Evolutionary conservation across 2,888 invertebrate genomes (phyloP).

Genomic region (Leucoptera coffeella): DNA sequence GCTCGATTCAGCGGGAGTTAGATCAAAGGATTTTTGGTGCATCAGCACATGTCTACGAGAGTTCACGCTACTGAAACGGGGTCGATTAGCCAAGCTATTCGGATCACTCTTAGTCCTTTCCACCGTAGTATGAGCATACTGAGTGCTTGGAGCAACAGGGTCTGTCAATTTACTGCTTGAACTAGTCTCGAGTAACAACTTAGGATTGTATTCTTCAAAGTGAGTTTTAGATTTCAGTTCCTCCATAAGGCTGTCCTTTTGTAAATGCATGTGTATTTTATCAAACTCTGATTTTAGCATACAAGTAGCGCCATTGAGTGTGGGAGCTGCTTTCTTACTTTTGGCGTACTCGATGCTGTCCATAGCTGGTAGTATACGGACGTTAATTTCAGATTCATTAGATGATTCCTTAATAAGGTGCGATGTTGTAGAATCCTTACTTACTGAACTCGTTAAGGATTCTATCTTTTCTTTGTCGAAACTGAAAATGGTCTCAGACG

Average conservation of each 20-base stretch:
- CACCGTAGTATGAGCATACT: constrained; percentile 66
- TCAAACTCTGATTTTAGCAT: constrained; percentile 59
- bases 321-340: constrained; percentile 44
- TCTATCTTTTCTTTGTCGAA: constrained; percentile 73
- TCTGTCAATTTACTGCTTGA: constrained; percentile 47
- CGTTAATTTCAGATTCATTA: constrained; percentile 44
- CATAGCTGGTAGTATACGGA: constrained; percentile 44
- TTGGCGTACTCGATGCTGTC: constrained; percentile 51
- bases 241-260: constrained; percentile 54
- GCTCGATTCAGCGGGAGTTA: constrained; percentile 79
- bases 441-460: constrained; percentile 56
- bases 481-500: constrained; percentile 69
- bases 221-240: constrained; percentile 61
- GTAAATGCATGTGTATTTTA: constrained; percentile 30
- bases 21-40: constrained; percentile 81
- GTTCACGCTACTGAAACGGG: constrained; percentile 65
- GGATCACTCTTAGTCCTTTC: constrained; percentile 85
- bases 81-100: constrained; percentile 67
- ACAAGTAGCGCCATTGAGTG: constrained; percentile 31
- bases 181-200: constrained; percentile 48
- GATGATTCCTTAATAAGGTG: constrained; percentile 44
- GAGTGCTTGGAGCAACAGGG: constrained; percentile 39
- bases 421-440: constrained; percentile 25
- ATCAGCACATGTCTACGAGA: constrained; percentile 72
- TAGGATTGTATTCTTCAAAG: constrained; percentile 68